Base-by-base conservation (phyloP, 2,797 vertebrate species). In the Cuculus canorus region DNA sequence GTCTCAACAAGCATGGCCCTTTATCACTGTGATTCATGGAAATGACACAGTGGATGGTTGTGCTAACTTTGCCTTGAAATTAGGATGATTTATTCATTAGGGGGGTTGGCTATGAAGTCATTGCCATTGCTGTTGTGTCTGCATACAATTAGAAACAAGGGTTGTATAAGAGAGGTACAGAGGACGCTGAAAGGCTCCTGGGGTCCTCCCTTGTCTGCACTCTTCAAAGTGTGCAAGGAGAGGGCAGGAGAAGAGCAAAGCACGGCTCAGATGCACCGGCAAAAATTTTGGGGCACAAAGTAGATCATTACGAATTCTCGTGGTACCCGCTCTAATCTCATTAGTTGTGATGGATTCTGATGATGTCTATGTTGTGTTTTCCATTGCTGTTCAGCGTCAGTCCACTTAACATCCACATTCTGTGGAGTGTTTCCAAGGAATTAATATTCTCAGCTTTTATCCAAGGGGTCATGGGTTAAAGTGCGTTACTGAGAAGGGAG, bases 291-390 rank as follows among this genome's bases (percentile, higher is more conserved):
- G 50, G 68, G 61, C 73, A 59, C 59, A 35, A 80, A 77, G 47
- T 32, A 59, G 90, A 92, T 91, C 86, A 73, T 86, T 72, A 76
- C 16, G 75, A 81, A 89, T 91, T 94, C 93, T 72, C 68, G 89
- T 85, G 92, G 89, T 77, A 53, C 76, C 92, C 8, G 3, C 84
- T 57, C 71, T 90, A 93, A 95, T 90, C 64, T 41, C 95, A 90
- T 96, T 94, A 95, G 84, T 60, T 63, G 61, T 82, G 93, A 95
- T 94, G 92, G 93, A 91, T 95, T 81, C 59, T 50, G 53, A n/a
- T 66, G 45, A 50, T 30, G 63, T n/a, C 79, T 30, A 5, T 11
- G 71, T 25, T 75, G 86, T 84, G 63, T 76, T 82, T 91, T 64
- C 90, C 52, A 63, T n/a, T 22, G 66, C 82, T 88, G 85, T 41